phyloP scores from a whole-genome alignment of 2,888 invertebrate genomes.

The Monochamus alternatus region DNA sequence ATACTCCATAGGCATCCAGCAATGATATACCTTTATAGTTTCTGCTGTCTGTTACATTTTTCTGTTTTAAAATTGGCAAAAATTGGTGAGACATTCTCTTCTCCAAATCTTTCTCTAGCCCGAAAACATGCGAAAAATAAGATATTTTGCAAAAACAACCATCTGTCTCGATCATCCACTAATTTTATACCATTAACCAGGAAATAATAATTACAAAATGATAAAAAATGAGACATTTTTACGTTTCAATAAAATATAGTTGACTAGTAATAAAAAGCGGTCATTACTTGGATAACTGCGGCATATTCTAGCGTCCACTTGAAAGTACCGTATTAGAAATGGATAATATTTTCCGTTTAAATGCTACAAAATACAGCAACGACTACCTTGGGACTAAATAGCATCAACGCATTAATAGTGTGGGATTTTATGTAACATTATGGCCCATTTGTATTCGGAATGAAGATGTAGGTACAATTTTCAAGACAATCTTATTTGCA shows the following conservation, averaged over 20 bases:
- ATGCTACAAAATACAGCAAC: slow-evolving; percentile 13
- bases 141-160: too few species aligned
- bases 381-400: background rate
- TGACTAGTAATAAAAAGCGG: slow-evolving; percentile 7
- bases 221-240: slow-evolving; percentile 23
- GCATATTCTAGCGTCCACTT: slow-evolving; percentile 13
- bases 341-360: slow-evolving; percentile 28
- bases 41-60: too few species aligned
- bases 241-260: slow-evolving; percentile 23
- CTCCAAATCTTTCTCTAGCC: too few species aligned
- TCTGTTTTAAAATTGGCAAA: too few species aligned
- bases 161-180: too few species aligned
- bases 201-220: background rate
- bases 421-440: slow-evolving; percentile 8
- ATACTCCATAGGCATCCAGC: too few species aligned
- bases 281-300: background rate
- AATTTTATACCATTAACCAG: too few species aligned
- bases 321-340: slow-evolving; percentile 32
- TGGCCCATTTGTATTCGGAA: background rate
- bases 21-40: too few species aligned
- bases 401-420: background rate
- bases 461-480: background rate
- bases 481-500: background rate
- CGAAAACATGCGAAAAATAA: too few species aligned
- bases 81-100: too few species aligned